Conservation (phyloP, 2,113 vertebrate species). For the Brachyistius frenatus region DNA sequence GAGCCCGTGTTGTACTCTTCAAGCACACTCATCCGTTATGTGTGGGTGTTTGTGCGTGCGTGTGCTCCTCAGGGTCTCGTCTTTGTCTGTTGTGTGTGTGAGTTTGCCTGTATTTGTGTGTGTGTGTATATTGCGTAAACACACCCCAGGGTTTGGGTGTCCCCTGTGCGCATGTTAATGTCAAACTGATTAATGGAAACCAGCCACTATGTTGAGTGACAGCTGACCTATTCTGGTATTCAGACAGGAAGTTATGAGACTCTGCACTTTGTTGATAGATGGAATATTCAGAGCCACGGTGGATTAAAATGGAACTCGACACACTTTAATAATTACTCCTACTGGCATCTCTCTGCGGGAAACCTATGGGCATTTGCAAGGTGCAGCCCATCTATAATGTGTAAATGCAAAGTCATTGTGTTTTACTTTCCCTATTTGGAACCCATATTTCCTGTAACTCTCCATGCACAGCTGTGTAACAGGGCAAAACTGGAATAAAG, state of each 20-base stretch:
- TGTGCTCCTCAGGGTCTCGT: conserved; percentile 19
- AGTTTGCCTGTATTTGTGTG: background rate
- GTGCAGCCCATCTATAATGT: background rate
- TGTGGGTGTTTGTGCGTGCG: conserved; percentile 47
- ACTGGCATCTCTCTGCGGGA: conserved; percentile 3
- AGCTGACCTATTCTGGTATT: conserved; percentile 83
- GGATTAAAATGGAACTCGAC: conserved; percentile 31
- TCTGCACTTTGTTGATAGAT: conserved; percentile 46
- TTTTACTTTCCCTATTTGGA: conserved; percentile 50
- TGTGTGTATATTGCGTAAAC: conserved; percentile 6
- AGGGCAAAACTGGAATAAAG: conserved; percentile 19
- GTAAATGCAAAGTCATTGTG: conserved; percentile 4
- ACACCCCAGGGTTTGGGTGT: conserved; percentile 36
- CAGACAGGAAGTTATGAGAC: conserved; percentile 56
- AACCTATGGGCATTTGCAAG: conserved; percentile 19
- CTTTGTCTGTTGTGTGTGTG: conserved; percentile 25
- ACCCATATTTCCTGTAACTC: conserved; percentile 12
- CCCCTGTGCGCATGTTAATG: conserved; percentile 72
- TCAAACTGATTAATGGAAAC: conserved; percentile 73
- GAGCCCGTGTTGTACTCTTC: conserved; percentile 15
- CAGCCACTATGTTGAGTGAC: conserved; percentile 65
- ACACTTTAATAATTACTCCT: conserved; percentile 25
- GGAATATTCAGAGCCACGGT: conserved; percentile 7
- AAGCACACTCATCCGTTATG: conserved; percentile 23
- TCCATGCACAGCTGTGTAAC: conserved; percentile 7